These are phyloP conservation scores for Drosophila paulistorum DNA, from an alignment of 1,140 invertebrate genomes.

Conservation along the genomic window DNA sequence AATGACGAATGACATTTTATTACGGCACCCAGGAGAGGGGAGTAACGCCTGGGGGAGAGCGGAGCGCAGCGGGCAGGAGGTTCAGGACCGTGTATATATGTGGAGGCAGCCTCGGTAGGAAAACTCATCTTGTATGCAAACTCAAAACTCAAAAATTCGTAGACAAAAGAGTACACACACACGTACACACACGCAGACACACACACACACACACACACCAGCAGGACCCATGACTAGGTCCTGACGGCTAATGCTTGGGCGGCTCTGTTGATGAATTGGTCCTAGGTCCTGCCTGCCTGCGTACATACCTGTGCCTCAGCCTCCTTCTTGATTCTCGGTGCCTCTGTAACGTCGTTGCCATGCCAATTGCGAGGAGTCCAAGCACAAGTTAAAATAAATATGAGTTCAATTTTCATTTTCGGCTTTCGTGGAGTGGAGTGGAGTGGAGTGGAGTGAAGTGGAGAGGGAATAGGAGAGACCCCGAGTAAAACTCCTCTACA, in stretches of 20 bases:
- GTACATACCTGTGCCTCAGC: constrained; percentile 14
- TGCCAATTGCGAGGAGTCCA: constrained; percentile 50
- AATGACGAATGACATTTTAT: constrained; percentile 82
- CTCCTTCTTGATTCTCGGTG: not conserved
- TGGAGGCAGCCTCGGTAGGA: constrained; percentile 34
- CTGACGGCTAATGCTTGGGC: constrained; percentile 60
- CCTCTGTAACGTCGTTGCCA: constrained; percentile 32
- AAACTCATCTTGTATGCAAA: constrained; percentile 81
- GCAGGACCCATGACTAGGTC: constrained; percentile 34
- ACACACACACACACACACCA: constrained; percentile 46
- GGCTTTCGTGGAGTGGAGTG: not conserved
- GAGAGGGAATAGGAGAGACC: not conserved
- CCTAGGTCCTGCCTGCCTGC: constrained; percentile 46
- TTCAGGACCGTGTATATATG: not conserved
- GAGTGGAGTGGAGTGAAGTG: not conserved
- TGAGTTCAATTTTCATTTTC: constrained; percentile 79
- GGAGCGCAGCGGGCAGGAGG: constrained; percentile 8
- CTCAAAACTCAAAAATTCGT: constrained; percentile 81
- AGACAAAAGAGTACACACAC: constrained; percentile 75
- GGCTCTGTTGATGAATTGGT: constrained; percentile 73
- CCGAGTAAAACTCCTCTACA: not conserved
- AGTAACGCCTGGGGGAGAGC: not conserved
- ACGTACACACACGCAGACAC: constrained; percentile 16
- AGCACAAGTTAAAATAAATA: constrained; percentile 74
- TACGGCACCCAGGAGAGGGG: constrained; percentile 72